Evolutionary conservation across 2,888 invertebrate genomes (phyloP), one percentile per base, ranked within the genome.

Genomic region (Dryobotodes eremita): DNA sequence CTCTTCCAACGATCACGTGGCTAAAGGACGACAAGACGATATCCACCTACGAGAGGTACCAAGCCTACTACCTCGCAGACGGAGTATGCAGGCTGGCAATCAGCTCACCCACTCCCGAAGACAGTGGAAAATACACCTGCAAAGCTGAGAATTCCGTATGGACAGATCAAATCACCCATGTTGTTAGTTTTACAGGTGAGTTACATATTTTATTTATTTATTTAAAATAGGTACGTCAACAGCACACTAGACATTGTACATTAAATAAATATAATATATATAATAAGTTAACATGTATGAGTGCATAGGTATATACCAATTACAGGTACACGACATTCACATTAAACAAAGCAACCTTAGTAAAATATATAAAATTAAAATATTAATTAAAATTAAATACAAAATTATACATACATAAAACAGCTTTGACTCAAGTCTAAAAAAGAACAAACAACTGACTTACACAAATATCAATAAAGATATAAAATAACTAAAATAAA

Each of bases 41-140:
- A 20, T 90, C 90, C 20, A 92, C 93, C 2, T 97, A 97, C 26
- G 97, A 97, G 5, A 97, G 98, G 84, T 98, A 97, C 92, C 96
- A 97, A 83, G 97, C 98, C 70, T 97, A 97, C 82, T 98, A 98
- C 92, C 96, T 98, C 70, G 97, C 98, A 11, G 98, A 98, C 89
- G 98, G 98, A 7, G 97, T 98, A 70, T 98, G 98, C 90, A 97
- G 98, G 86, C 94, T 98, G 42, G 96, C 97, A 69, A 97, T 98
- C 78, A 96, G 95, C 68, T 97, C 97, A 75, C 98, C 98, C 0
- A 97, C 97, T 57, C 95, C 97, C 50, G 97, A 97, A 61, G 98
- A 98, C 92, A 98, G 97, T 75, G 98, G 98, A 57, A 97, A 97
- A 79, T 98, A 98, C 91, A 97, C 97, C 1, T 98, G 98, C 90